Base-by-base conservation (phyloP, 2,888 invertebrate genomes). In the Zele albiditarsus region DNA sequence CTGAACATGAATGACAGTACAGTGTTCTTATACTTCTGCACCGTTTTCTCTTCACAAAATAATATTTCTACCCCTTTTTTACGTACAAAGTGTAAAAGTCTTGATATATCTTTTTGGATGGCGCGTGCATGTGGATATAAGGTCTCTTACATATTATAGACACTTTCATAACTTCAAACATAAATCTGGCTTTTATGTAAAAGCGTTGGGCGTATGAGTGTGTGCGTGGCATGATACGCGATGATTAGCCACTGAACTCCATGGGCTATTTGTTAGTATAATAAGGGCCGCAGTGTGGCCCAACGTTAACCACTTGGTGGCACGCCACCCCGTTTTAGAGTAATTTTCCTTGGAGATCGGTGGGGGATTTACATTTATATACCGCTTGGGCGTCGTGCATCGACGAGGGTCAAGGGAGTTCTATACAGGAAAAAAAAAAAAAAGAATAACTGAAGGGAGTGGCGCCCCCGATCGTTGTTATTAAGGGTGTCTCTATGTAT, bases 211-310 rank as follows among this genome's bases (percentile, higher is more conserved):
- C 73, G 76, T 66, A 31, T 58, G 42, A 76, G 62, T 80, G 81
- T 81, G 78, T 83, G 81, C 81, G 82, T 86, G 84, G 86, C 88
- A 88, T 86, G 88, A 88, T 89, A 89, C 85, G 87, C 87, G 87
- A 88, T 88, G 89, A 89, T 89, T 89, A 88, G 88, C 82, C 86
- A 82, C 78, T 80, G 85, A 85, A 85, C 87, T 88, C 86, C 84
- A 84, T 84, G 86, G 87, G 87, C 88, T 87, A 89, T 89, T 89
- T 89, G 89, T 89, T 89, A 89, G 89, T 89, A 88, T 89, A 89
- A 89, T 89, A 88, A 89, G 89, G 84, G 81, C 84, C 82, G 82
- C 78, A 86, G 87, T 86, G 87, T 86, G 88, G 87, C 86, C 86
- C 83, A 86, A 85, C 86, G 84, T 87, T 53, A 88, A 89, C 88